These are phyloP conservation scores for Laticauda laticaudata DNA, from an alignment of 2,113 vertebrate species.

Conservation along the genomic window DNA sequence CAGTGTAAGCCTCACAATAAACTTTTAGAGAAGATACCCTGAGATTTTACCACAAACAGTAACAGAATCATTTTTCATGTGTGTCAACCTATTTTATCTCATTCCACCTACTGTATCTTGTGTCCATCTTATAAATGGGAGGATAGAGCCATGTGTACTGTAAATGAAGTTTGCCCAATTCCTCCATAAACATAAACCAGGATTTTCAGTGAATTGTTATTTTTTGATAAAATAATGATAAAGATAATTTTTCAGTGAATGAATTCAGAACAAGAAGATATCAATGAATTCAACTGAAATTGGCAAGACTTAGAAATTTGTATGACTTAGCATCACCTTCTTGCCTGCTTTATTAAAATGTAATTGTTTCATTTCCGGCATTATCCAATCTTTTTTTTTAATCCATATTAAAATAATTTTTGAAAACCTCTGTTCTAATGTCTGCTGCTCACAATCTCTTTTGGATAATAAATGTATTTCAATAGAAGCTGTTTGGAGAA, in stretches of 20 bases:
- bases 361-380: rapidly evolving
- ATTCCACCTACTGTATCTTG: not conserved
- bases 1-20: not conserved
- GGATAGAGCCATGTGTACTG: not conserved
- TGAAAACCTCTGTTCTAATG: not conserved
- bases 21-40: not conserved
- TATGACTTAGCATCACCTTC: not conserved
- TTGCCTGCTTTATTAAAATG: not conserved
- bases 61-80: not conserved
- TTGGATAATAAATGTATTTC: not conserved
- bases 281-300: not conserved
- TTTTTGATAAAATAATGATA: not conserved
- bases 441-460: not conserved
- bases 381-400: not conserved
- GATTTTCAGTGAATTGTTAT: not conserved
- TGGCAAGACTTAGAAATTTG: rapidly evolving
- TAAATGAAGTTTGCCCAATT: not conserved
- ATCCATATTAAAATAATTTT: not conserved
- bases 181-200: not conserved
- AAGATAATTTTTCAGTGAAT: not conserved
- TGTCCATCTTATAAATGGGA: not conserved
- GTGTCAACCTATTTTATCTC: not conserved
- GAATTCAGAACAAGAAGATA: not conserved
- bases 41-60: not conserved
- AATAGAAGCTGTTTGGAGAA: not conserved